These are phyloP conservation scores for Rissa tridactyla DNA, from an alignment of 2,113 vertebrate genomes.

Conservation along the genomic window DNA sequence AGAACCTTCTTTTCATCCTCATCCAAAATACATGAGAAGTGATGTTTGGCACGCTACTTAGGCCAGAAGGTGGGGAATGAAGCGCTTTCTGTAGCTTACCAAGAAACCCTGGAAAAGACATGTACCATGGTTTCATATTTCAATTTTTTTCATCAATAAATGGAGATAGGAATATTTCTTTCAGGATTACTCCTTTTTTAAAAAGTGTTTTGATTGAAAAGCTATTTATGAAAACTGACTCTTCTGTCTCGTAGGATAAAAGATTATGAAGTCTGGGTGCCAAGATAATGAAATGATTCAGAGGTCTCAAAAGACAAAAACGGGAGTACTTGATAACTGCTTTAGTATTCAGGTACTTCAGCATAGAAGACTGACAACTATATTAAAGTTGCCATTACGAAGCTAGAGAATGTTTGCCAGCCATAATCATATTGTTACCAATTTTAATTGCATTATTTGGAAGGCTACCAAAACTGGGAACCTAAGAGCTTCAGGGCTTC, in stretches of 20 bases:
- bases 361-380: background rate
- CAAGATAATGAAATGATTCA: conserved; percentile 21
- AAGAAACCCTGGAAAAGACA: background rate
- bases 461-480: background rate
- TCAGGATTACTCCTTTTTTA: background rate
- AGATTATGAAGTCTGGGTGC: background rate
- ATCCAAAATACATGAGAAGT: background rate
- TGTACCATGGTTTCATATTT: background rate
- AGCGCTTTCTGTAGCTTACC: background rate
- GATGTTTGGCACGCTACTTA: background rate
- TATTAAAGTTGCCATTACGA: background rate
- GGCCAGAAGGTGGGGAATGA: background rate
- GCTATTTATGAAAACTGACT: background rate
- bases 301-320: conserved; percentile 2
- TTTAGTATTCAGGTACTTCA: background rate
- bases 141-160: background rate
- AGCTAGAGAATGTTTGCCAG: background rate
- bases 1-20: background rate
- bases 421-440: background rate
- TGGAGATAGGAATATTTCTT: background rate
- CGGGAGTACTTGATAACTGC: background rate
- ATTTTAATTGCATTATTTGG: background rate
- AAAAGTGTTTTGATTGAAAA: background rate
- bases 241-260: background rate
- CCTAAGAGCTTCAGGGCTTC: background rate